phyloP scores from a whole-genome alignment of 2,888 invertebrate species.

The Schrankia costaestrigalis region DNA sequence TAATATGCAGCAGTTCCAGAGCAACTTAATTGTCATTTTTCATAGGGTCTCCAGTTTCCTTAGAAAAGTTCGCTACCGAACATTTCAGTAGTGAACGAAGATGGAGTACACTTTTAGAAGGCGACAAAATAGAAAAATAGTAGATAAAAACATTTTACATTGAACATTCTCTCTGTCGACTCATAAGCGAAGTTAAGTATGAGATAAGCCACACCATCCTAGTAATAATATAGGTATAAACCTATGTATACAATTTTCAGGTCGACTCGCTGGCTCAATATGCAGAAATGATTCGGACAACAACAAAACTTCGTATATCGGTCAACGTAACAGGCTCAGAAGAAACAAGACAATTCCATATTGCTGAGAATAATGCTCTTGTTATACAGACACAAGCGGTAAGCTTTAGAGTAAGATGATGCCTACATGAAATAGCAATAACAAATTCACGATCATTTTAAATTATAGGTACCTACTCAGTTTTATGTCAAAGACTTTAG shows the following conservation, averaged over 20 bases:
- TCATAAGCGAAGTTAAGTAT: too few species aligned
- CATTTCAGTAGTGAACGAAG: too few species aligned
- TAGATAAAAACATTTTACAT: too few species aligned
- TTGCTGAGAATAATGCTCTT: conserved; percentile 88
- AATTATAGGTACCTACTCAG: too few species aligned
- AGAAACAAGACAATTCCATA: conserved; percentile 81
- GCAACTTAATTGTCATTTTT: background rate
- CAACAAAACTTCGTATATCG: conserved; percentile 61
- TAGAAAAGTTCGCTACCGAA: too few species aligned
- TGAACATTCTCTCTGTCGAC: too few species aligned
- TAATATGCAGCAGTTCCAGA: too few species aligned
- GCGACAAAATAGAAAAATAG: too few species aligned
- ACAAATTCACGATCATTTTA: too few species aligned
- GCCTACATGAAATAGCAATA: background rate
- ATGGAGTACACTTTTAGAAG: too few species aligned
- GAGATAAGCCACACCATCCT: too few species aligned
- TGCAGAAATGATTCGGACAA: conserved; percentile 52
- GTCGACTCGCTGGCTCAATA: conserved; percentile 74
- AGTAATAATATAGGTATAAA: background rate
- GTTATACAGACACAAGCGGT: conserved; percentile 91
- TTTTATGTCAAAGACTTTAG: too few species aligned
- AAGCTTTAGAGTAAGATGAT: conserved; percentile 29
- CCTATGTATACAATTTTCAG: conserved; percentile 33
- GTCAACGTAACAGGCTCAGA: conserved; percentile 67
- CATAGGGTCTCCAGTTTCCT: background rate